Conservation (phyloP, 1,140 invertebrate genomes). For the Gonioctena quinquepunctata region DNA sequence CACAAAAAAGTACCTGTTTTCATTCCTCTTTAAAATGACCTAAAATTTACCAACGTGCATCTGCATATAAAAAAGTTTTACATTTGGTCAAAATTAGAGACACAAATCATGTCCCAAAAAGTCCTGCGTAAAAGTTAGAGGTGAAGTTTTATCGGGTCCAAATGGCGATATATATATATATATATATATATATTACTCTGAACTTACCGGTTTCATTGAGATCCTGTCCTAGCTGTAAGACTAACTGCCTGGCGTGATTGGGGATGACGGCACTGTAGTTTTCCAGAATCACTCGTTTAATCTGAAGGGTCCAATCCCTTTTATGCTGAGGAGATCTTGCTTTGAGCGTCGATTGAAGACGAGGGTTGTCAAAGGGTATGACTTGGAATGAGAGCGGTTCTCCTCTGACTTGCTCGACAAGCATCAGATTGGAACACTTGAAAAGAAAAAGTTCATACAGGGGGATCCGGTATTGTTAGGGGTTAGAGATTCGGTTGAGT, state of each 20-base stretch:
- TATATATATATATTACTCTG: no score
- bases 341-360: conserved; percentile 86
- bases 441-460: conserved; percentile 15
- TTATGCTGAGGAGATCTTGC: conserved; percentile 89
- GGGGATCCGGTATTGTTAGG: no score
- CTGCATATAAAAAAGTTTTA: no score
- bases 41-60: no score
- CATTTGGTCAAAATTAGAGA: no score
- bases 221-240: conserved; percentile 89
- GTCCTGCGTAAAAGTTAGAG: no score
- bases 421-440: conserved; percentile 95
- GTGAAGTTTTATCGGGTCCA: no score
- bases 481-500: no score
- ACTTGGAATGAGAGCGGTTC: conserved; percentile 95
- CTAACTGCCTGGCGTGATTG: conserved; percentile 86
- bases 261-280: conserved; percentile 94
- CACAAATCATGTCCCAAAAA: no score
- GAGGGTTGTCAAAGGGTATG: conserved; percentile 92
- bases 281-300: conserved; percentile 91
- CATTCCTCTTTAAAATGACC: no score
- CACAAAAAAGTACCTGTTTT: no score
- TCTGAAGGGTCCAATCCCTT: conserved; percentile 88
- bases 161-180: no score
- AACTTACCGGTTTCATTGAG: conserved; percentile 43
- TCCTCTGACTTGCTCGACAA: conserved; percentile 92